Evolutionary conservation across 1,140 invertebrate species (phyloP).

Genomic region (Hyposmocoma kahamanoa): DNA sequence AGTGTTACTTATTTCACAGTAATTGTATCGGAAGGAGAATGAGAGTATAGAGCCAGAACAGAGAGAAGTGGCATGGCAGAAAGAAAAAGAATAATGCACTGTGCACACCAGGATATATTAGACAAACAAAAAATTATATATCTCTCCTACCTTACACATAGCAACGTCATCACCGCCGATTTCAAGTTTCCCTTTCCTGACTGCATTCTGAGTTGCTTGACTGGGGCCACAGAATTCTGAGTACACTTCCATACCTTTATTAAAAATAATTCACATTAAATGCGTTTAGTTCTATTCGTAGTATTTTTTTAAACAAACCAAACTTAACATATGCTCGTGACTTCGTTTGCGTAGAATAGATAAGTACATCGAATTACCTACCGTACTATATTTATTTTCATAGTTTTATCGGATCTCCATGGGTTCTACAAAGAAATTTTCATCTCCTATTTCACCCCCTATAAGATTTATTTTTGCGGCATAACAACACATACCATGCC

Average conservation of each 20-base stretch:
- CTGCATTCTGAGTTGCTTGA: slow-evolving; percentile 44
- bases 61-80: no score
- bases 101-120: no score
- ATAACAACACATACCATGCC: no score
- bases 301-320: neutral
- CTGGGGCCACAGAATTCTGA: slow-evolving; percentile 59
- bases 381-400: neutral
- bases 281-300: neutral
- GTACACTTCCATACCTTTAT: slow-evolving; percentile 60
- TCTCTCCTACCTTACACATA: slow-evolving; percentile 51
- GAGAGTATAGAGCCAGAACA: no score
- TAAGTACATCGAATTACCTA: neutral
- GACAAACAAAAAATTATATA: slow-evolving; percentile 10
- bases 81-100: no score
- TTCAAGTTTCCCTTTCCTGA: slow-evolving; percentile 57
- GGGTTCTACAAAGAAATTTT: neutral
- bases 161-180: slow-evolving; percentile 51
- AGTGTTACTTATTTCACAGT: no score
- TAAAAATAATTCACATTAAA: neutral
- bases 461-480: no score
- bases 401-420: neutral
- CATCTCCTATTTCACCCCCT: no score
- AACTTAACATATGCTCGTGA: no score
- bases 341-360: no score
- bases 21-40: no score